Evolutionary conservation across 92 coral and sea anemone genomes (phyloP), one percentile per base, ranked within the genome.

Genomic region (Montipora capitata): DNA sequence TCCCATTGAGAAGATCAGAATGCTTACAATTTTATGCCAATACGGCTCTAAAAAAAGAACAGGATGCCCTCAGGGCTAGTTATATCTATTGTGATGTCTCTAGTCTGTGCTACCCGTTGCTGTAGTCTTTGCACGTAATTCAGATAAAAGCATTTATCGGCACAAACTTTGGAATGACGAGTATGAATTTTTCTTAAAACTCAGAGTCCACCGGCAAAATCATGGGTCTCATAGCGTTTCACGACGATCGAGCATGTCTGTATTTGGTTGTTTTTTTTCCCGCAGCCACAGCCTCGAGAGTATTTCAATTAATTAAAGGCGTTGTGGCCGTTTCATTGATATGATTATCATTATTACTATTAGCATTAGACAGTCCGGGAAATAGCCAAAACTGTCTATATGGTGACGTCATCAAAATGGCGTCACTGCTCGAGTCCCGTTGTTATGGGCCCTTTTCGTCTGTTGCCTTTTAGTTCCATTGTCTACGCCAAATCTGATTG

Each of bases 1-100:
- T 4, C 76, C 76, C 76, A 80, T 80, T 80, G 85, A 80, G 66
- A 18, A 48, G 10, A 14, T 68, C 16, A 68, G 61, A 64, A 73
- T 7, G 62, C 73, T 64, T 44, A 1, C 72, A 42, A 18, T 17
- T 18, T 79, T n/a, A 65, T 79, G 61, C 72, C 83, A 79, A 65
- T 79, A 79, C 14, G 5, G 54, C 64, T 79, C 73, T 64, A 61
- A 67, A 67, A 15, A 80, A 80, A 66, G 76, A 15, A 44, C 20
- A 39, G 10, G 65, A 68, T 67, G 85, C 85, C 85, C 66, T 4
- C 4, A 51, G 85, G 85, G 66, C 40, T 15, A 35, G 40, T 4
- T 7, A 27, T 18, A 2, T 14, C 49, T 62, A 41, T 59, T 54
- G 40, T 74, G 2, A 74, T 77, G 57, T 15, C 61, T 10, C 3